Evolutionary conservation across 2,888 invertebrate species (phyloP).

Genomic region (Creontiades dilutus): DNA sequence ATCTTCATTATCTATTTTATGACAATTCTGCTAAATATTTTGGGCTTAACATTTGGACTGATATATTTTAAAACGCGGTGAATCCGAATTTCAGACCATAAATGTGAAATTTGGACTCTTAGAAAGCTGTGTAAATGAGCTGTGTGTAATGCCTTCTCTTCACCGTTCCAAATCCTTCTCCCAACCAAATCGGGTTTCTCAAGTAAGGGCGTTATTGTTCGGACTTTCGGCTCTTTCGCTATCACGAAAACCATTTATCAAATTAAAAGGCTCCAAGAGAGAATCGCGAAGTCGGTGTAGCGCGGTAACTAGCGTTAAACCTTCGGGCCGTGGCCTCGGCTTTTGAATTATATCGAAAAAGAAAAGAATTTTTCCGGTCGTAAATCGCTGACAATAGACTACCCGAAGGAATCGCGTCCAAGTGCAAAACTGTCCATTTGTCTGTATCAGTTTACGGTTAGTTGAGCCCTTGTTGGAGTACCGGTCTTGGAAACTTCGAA

Average conservation of each 20-base stretch:
- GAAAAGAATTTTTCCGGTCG: conserved; percentile 57
- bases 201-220: no score
- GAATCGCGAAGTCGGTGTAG: not conserved
- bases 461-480: conserved; percentile 50
- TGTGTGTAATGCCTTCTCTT: no score
- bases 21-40: no score
- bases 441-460: conserved; percentile 66
- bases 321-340: not conserved
- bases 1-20: no score
- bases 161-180: no score
- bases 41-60: no score
- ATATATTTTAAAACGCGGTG: no score
- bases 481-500: conserved; percentile 23
- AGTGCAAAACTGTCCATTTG: conserved; percentile 68
- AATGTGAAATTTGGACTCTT: no score
- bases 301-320: conserved; percentile 68
- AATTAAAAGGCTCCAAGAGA: conserved; percentile 19
- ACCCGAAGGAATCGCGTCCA: conserved; percentile 1
- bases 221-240: no score
- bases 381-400: conserved; percentile 65
- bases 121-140: no score
- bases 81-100: no score
- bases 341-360: conserved; percentile 40
- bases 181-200: no score
- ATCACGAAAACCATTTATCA: not conserved